These are phyloP conservation scores for Pseudocheirus occidentalis DNA, from an alignment of 2,797 vertebrate species.

Conservation along the genomic window DNA sequence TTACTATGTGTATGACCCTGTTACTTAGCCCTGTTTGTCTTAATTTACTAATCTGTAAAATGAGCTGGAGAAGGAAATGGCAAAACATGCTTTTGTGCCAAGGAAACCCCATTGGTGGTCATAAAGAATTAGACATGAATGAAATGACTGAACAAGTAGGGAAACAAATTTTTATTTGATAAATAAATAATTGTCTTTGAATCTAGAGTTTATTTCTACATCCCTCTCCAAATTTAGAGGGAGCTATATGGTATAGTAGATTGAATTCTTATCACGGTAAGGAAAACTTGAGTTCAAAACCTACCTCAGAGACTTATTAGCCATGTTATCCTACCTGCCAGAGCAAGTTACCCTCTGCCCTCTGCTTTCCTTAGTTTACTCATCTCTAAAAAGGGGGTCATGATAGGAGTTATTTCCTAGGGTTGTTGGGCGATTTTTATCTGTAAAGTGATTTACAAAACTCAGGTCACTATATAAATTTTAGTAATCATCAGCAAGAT, in stretches of 20 bases:
- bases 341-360: not conserved
- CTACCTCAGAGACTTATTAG: not conserved
- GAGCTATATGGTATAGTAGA: not conserved
- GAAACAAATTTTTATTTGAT: not conserved
- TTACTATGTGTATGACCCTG: not conserved
- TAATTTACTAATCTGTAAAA: not conserved
- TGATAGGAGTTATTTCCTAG: not conserved
- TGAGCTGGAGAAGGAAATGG: not conserved
- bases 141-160: too few relatives aligned
- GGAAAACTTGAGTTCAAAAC: not conserved
- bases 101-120: too few relatives aligned
- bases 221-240: not conserved
- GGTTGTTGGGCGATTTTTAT: not conserved
- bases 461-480: not conserved
- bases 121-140: too few relatives aligned
- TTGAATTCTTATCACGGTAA: not conserved
- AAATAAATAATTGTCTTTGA: not conserved
- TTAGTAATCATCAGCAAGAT: not conserved
- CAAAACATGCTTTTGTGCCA: too few relatives aligned
- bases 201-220: not conserved
- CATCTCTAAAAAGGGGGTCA: not conserved
- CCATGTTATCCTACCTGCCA: not conserved
- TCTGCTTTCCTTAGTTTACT: not conserved
- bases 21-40: not conserved
- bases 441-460: not conserved